Evolutionary conservation across 2,797 vertebrate species (phyloP).

Genomic region (Pipistrellus nathusii): DNA sequence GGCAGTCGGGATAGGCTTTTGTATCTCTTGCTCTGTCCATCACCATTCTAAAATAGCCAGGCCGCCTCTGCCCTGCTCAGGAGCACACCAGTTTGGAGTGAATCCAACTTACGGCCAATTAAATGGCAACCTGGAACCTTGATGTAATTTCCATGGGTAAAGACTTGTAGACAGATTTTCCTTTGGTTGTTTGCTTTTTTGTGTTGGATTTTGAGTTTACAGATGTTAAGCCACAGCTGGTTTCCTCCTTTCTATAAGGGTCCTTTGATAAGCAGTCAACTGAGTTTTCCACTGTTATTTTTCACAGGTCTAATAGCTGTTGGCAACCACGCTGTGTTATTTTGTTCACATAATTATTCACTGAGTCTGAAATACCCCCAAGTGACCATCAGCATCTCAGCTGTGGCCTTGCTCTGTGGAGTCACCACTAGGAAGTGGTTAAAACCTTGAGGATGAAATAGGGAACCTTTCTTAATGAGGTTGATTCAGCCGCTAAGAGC

Average conservation of each 20-base stretch:
- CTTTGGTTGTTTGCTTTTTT: conserved; percentile 50
- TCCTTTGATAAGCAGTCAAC: conserved; percentile 69
- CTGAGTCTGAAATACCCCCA: conserved; percentile 74
- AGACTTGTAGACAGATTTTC: neutral
- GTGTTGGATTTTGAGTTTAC: neutral
- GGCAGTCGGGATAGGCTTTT: neutral
- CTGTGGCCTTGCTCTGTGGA: conserved; percentile 77
- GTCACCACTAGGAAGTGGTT: conserved; percentile 58
- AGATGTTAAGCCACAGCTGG: conserved; percentile 84
- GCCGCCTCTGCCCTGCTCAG: neutral
- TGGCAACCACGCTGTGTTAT: conserved; percentile 72
- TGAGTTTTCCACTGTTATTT: conserved; percentile 78
- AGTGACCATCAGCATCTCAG: conserved; percentile 74
- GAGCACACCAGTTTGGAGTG: neutral
- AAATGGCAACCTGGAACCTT: neutral
- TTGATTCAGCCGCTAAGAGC: neutral
- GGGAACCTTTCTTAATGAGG: conserved; percentile 24
- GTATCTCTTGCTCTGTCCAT: neutral
- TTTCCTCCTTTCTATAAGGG: conserved; percentile 62
- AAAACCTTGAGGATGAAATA: conserved; percentile 61
- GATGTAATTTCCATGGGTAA: neutral
- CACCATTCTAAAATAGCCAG: neutral
- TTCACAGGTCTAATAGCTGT: conserved; percentile 73
- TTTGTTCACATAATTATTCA: conserved; percentile 80
- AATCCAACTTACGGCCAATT: neutral